Percentiles rank a stretch among this genome's conserved stretches.
Evolutionary conservation across 1,140 invertebrate genomes (phyloP).

Genomic region (Medauroidea extradentata): DNA sequence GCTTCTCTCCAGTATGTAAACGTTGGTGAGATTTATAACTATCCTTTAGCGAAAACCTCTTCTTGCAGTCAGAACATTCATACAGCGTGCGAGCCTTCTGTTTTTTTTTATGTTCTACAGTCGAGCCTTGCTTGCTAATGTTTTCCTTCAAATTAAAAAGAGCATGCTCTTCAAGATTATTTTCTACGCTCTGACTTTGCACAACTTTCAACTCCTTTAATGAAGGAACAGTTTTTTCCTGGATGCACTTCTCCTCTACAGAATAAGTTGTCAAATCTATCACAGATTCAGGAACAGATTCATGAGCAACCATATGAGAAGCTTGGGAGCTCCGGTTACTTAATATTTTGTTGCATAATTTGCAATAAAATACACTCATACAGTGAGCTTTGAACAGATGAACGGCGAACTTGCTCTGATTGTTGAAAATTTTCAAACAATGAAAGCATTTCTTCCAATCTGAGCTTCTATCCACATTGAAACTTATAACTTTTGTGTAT

Average conservation of each 20-base stretch:
- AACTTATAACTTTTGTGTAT: too few species aligned
- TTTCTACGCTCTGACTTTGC: too few species aligned
- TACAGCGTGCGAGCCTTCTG: neutral
- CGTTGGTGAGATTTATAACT: constrained; percentile 46
- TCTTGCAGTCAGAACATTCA: neutral
- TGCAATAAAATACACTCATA: neutral
- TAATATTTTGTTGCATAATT: neutral
- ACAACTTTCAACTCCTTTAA: too few species aligned
- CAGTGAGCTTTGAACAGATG: neutral
- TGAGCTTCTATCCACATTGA: too few species aligned
- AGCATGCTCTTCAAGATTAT: too few species aligned
- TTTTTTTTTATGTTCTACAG: too few species aligned
- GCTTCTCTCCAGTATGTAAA: constrained; percentile 43
- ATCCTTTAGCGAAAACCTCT: neutral
- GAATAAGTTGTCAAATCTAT: too few species aligned
- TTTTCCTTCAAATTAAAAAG: too few species aligned
- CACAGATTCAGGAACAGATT: neutral
- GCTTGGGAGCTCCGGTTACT: neutral
- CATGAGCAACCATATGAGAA: neutral
- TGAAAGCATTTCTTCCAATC: neutral
- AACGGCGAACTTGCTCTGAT: neutral
- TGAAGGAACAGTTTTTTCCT: too few species aligned
- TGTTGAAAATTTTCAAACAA: neutral
- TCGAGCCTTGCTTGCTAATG: too few species aligned
- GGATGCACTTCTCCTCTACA: too few species aligned